Base-by-base conservation (phyloP, 1,140 invertebrate species). In the Trialeurodes vaporariorum region DNA sequence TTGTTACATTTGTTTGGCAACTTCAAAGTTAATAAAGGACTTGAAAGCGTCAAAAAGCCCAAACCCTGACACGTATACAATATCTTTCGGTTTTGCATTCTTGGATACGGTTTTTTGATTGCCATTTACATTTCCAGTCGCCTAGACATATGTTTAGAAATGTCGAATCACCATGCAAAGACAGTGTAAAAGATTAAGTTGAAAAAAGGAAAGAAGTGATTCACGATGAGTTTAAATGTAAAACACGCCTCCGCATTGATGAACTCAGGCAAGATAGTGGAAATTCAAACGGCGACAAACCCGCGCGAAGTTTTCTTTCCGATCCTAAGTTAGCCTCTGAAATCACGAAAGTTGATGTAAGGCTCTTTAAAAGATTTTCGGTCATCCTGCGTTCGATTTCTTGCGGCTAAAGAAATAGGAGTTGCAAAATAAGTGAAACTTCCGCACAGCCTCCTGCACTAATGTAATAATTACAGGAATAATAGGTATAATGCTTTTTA, bases 261-360 rank as follows among this genome's bases (percentile, higher is more conserved):
- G n/a, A 60, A 60, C 59, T 24, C n/a, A 60, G 2, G 17, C 59
- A 60, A 60, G 17, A 24, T n/a, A 72, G 64, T 66, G 76, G 75
- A 24, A 72, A 70, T 17, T 73, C 75, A 11, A 78, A 77, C 65
- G 75, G 76, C 68, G 75, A 74, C 17, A 79, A 79, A 69, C 76
- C 75, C 17, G 73, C 71, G 22, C 71, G 77, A 69, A 66, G 71
- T 67, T 77, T 78, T 72, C 77, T 77, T 67, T 59, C 66, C 61
- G 61, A 76, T 65, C 67, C 73, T n/a, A 64, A 71, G 61, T 65
- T 72, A 71, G 70, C 73, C 67, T 69, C 73, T 66, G 63, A 69
- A 67, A 77, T 79, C 58, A 78, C 69, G 23, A 74, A 74, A 23
- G 67, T 76, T 63, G 74, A 79, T 75, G 69, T 71, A 74, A 72